Evolutionary conservation across 2,888 invertebrate genomes (phyloP), one percentile per base, ranked within the genome.

Genomic region (Pammene aurita): DNA sequence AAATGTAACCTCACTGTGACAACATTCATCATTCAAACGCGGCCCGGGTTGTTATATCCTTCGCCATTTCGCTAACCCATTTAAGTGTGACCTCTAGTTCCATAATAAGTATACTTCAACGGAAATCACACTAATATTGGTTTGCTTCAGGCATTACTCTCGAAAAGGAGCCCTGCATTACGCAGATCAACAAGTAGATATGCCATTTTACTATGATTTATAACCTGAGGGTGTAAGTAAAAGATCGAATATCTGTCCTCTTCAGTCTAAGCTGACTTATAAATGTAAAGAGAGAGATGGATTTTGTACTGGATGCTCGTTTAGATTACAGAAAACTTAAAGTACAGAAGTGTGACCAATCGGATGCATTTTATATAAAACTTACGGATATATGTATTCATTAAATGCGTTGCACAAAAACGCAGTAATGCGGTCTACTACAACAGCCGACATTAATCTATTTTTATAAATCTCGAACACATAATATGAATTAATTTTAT

Each of bases 111-210:
- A 7, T 54, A 0, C n/a, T 13, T 34, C n/a, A 54, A n/a, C 54
- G 13, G 34, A 26, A n/a, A n/a, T 34, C n/a, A 13, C 4, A 7
- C 1, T 54, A 54, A 54, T n/a, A 13, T 4, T 54, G 54, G 54
- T 54, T 34, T 1, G 52, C n/a, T 7, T 35, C 6, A 26, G n/a
- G 9, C 34, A 35, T 1, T 26, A 9, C 50, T 18, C 13, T 54
- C n/a, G n/a, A 34, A 54, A 54, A 54, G 9, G 52, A 35, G n/a
- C 55, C 67, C 41, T 34, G 65, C 57, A 57, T 67, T 63, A 50
- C 57, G 52, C 44, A 50, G 63, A 63, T 68, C 63, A 68, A 57
- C 68, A 68, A 68, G 63, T 68, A 57, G 63, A 63, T 63, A 68
- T 63, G 63, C 52, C 68, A 68, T 63, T 52, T 44, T 52, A 52